Base-by-base conservation (phyloP, 37 sponge, comb jelly and placozoan species). In the Haliclona indistincta region DNA sequence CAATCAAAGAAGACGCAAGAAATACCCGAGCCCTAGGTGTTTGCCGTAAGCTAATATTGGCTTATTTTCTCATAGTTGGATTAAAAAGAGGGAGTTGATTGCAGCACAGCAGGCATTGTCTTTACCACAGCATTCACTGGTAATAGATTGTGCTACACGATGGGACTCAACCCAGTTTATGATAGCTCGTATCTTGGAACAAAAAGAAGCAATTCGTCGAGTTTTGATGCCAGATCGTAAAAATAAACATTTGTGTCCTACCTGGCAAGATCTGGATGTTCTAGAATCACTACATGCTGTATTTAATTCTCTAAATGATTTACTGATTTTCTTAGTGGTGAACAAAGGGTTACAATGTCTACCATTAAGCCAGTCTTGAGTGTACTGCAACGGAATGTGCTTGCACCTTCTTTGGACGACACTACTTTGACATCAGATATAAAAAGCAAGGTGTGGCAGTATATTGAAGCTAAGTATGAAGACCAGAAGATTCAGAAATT, bases 241-340 rank as follows among this genome's bases (percentile, higher is more conserved):
- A 35, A 23, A 15, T 5, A 20, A 54, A 13, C 62, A 74, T 39
- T 55, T 74, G 36, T 22, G 33, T 11, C 62, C 62, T 38, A 74
- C 75, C 23, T 74, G 75, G 61, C 75, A 74, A 56, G 75, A 74
- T 56, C 6, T 74, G 17, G 75, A 74, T 2, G 75, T 74, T 32
- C 62, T 74, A 15, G 75, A 74, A 32, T 54, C 75, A 30, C 13
- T 74, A 22, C 39, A 55, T 10, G 61, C 58, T 40, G 42, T 26
- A 26, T 20, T 74, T 1, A 8, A 38, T 56, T 61, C 61, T 7
- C 40, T 74, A 2, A 32, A 38, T 19, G 75, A 74, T 26, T 74
- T 74, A 74, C 75, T 36, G 75, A 74, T 55, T 22, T 34, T 2
- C 56, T 71, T 2, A 52, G 35, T 54, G 55, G 56, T 54, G 73